A percentile compares a stretch with the other conserved stretches of the same genome.
Evolutionary conservation across 1,140 invertebrate genomes (phyloP).

Genomic region (Achatina immaculata): DNA sequence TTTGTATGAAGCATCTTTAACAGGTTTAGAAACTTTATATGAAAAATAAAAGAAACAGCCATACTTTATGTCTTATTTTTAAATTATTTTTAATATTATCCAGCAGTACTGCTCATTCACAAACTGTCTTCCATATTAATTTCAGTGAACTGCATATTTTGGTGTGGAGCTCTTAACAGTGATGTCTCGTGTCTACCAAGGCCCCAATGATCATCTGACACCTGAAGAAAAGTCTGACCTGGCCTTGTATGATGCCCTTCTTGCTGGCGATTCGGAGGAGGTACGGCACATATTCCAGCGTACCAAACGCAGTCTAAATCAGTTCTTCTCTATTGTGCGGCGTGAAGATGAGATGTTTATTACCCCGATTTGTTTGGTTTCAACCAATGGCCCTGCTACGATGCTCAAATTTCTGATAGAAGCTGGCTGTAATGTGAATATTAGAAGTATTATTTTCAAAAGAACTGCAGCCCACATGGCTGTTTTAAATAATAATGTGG

Average conservation of each 20-base stretch:
- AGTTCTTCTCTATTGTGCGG: constrained; percentile 51
- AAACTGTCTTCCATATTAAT: too few species aligned
- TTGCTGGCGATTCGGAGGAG: constrained; percentile 1
- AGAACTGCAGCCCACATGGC: constrained; percentile 68
- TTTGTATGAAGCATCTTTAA: too few species aligned
- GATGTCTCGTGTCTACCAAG: not conserved
- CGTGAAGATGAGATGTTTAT: constrained; percentile 64
- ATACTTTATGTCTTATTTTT: too few species aligned
- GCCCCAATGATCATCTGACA: not conserved
- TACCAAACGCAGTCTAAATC: constrained; percentile 33
- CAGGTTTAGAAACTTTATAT: too few species aligned
- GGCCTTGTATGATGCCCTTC: constrained; percentile 1
- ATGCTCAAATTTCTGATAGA: constrained; percentile 69
- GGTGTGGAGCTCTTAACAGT: too few species aligned
- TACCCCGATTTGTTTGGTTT: constrained; percentile 66
- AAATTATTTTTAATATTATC: too few species aligned
- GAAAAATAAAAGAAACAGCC: too few species aligned
- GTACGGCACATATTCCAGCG: constrained; percentile 14
- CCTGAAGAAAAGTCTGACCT: constrained; percentile 21
- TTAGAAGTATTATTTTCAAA: constrained; percentile 58
- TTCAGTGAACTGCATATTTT: too few species aligned
- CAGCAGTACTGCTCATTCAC: too few species aligned
- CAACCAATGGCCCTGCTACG: constrained; percentile 63
- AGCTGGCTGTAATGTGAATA: constrained; percentile 66
- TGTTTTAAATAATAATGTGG: constrained; percentile 65